These are phyloP conservation scores for Prosapia bicincta DNA, from an alignment of 2,888 invertebrate species.

Conservation along the genomic window DNA sequence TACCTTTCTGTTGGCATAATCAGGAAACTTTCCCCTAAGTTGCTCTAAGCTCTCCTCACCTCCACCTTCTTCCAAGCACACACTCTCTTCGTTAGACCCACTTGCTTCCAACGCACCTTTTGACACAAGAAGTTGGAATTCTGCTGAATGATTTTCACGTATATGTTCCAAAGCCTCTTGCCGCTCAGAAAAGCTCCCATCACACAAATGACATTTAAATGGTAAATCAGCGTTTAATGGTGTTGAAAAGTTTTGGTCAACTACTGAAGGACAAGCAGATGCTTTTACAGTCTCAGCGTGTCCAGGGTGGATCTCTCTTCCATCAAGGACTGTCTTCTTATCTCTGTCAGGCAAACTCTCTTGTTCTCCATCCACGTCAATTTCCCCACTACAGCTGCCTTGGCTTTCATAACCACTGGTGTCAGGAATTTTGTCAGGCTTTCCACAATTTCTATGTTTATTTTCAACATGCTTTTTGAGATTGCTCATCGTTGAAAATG, in stretches of 20 bases:
- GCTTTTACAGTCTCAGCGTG: constrained; percentile 4
- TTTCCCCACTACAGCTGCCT: constrained; percentile 32
- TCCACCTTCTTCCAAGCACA: constrained; percentile 46
- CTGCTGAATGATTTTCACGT: constrained; percentile 66
- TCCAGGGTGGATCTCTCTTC: constrained; percentile 19
- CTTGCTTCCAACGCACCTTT: constrained; percentile 54
- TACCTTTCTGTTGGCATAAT: constrained; percentile 83
- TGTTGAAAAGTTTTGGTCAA: not conserved
- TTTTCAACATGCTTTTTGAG: constrained; percentile 73
- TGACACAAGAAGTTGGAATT: constrained; percentile 76
- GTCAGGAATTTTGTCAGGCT: constrained; percentile 25
- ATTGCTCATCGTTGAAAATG: constrained; percentile 75
- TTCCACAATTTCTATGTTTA: constrained; percentile 54
- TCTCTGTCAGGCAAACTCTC: constrained; percentile 8
- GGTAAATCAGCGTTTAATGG: constrained; percentile 58
- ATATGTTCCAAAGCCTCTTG: constrained; percentile 80
- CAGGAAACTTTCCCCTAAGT: constrained; percentile 75
- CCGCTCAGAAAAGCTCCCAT: constrained; percentile 76
- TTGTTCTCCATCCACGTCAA: constrained; percentile 16
- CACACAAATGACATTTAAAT: constrained; percentile 92
- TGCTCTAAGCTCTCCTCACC: constrained; percentile 66
- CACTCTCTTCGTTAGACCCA: constrained; percentile 35
- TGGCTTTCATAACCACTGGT: constrained; percentile 33
- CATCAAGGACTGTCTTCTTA: constrained; percentile 6
- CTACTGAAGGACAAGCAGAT: not conserved